phyloP scores from a whole-genome alignment of 2,888 invertebrate species.

The Hirtodrosophila alboralis region DNA sequence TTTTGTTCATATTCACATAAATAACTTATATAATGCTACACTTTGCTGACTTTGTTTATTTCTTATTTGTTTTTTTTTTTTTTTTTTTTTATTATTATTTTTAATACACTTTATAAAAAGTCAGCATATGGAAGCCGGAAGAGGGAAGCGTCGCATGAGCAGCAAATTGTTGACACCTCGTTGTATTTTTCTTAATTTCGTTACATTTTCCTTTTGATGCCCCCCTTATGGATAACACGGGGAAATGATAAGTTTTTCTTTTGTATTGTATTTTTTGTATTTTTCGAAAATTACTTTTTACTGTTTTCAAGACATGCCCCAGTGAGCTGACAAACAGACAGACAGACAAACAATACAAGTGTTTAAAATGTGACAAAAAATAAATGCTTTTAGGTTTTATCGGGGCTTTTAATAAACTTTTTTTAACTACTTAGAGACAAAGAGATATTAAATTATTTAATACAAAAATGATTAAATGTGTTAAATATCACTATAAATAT shows the following conservation, averaged over 20 bases:
- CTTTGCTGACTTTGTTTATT: constrained; percentile 52
- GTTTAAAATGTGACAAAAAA: constrained; percentile 25
- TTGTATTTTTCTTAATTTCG: constrained; percentile 42
- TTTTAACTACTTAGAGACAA: too few relatives aligned
- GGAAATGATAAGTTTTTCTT: constrained; percentile 44
- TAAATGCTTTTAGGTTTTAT: too few relatives aligned
- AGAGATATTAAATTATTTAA: too few relatives aligned
- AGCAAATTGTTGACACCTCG: constrained; percentile 60
- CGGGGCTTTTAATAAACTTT: too few relatives aligned
- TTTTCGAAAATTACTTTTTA: constrained; percentile 56
- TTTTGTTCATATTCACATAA: constrained; percentile 71
- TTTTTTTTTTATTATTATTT: constrained; percentile 25
- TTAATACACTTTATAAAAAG: constrained; percentile 55
- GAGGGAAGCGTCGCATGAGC: constrained; percentile 30
- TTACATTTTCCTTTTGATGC: constrained; percentile 48
- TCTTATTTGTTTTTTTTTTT: constrained; percentile 13
- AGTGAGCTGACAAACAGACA: constrained; percentile 28
- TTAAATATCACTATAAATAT: too few relatives aligned
- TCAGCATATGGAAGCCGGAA: background rate
- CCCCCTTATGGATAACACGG: constrained; percentile 43
- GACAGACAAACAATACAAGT: constrained; percentile 16
- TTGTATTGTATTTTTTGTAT: constrained; percentile 49
- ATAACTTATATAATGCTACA: constrained; percentile 72
- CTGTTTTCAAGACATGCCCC: constrained; percentile 49
- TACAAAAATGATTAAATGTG: too few relatives aligned